Base-by-base conservation (phyloP, 1,140 invertebrate genomes). In the Hycleus cichorii region DNA sequence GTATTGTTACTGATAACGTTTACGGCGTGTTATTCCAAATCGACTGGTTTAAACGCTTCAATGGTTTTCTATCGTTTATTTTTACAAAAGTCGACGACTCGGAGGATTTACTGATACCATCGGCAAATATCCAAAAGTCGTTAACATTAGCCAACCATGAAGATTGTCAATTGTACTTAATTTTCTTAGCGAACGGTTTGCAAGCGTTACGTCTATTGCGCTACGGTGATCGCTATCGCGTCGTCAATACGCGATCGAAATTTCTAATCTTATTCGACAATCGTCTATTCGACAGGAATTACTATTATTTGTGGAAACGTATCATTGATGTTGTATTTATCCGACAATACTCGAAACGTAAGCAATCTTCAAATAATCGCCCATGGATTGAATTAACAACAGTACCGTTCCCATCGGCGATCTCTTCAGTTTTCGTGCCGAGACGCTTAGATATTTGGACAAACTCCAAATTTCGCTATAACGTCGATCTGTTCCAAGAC, bases 311-410 rank as follows among this genome's bases (percentile, higher is more conserved):
- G 6, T 90, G 89, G 89, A 89, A 85, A 43, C 78, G 84, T 60
- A 84, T 89, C 24, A 78, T 89, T 2, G 87, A 88, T 63, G 82
- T 87, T 0, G 69, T 90, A n/a, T 90, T 90, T 55, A 74, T 90
- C 12, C 77, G 78, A 47, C 75, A 79, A 64, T 82, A 83, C 63
- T 68, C 57, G 8, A 63, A 68, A 3, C 64, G 62, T 9, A 74
- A 69, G 38, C 3, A 68, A 64, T 43, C 66, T 69, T 4, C 69
- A 71, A 2, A 69, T 74, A 50, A 68, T 68, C 44, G 74, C 72
- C 18, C 74, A 8, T 83, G 81, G 80, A 86, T 81, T 63, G 83
- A 88, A 70, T 67, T 91, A 0, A 80, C 80, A 4, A 88, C 86
- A 0, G 81, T 89, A 5, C 82, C 84, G 1, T 90, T 84, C 74